Evolutionary conservation across 2,888 invertebrate genomes (phyloP), one percentile per base, ranked within the genome.

Genomic region (Calameuta idolon): DNA sequence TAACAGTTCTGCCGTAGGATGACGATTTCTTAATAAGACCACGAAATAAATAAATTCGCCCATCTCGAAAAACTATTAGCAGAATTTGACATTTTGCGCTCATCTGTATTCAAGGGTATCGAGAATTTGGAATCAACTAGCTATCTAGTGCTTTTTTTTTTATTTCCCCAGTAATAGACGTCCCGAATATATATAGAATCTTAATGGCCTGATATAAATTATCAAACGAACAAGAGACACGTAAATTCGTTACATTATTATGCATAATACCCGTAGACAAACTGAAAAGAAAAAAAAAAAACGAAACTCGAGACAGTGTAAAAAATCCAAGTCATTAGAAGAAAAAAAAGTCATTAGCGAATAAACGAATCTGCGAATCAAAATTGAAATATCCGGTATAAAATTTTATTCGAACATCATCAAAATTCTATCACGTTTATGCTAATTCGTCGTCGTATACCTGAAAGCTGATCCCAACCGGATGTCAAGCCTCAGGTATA

Each of bases 51-150:
- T 55, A 23, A 23, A 55, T 55, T 9, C 55, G 55, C 9, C 23
- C 23, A 55, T 55, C 23, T 55, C 55, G 23, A 23, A 55, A 55
- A 55, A 23, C 23, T 55, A 55, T 23, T 55, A 23, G 55, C 34
- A 35, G n/a, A 76, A 69, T 35, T 31, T 69, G 11, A 12, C 9
- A 34, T 76, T 69, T n/a, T 37, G 34, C 35, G 30, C 37, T 34
- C n/a, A 69, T 31, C 31, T 69, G 34, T 35, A 33, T 37, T 76
- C 76, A 69, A 76, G 69, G 69, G 37, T 37, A 76, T 35, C 69
- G 15, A 34, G 75, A 35, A n/a, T 69, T 34, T 69, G 9, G 15
- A 69, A 75, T 69, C 9, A 23, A 55, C 55, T 55, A 2, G 55
- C 23, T 1, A 23, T 23, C 23, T 23, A 9, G 9, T 55, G 23